phyloP scores from a whole-genome alignment of 1,140 invertebrate genomes.

The Lordiphosa stackelbergi region DNA sequence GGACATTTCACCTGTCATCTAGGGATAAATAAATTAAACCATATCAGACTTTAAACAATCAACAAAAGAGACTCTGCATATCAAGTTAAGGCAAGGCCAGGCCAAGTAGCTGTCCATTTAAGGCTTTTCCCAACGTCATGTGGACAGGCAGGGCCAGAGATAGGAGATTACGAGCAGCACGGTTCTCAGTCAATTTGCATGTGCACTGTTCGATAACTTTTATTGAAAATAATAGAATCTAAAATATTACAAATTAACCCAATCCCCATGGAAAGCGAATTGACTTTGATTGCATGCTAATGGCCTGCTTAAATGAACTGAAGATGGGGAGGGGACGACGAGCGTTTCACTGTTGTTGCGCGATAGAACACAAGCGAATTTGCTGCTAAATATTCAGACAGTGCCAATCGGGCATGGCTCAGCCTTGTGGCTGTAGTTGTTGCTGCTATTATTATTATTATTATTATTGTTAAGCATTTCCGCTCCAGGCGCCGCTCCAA shows the following conservation, averaged over 20 bases:
- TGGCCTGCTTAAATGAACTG: slow-evolving; percentile 52
- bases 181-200: too few species aligned
- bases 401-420: slow-evolving; percentile 19
- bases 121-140: too few species aligned
- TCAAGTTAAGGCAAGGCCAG: too few species aligned
- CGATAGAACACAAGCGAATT: slow-evolving; percentile 52
- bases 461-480: slow-evolving; percentile 48
- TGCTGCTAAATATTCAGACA: slow-evolving; percentile 53
- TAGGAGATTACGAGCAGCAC: too few species aligned
- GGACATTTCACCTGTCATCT: too few species aligned
- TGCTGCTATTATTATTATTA: slow-evolving; percentile 5
- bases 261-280: slow-evolving; percentile 27
- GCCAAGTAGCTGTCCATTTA: too few species aligned
- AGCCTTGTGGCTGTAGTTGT: slow-evolving; percentile 25
- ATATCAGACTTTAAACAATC: too few species aligned
- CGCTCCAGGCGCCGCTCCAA: slow-evolving; percentile 28
- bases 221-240: slow-evolving; percentile 9
- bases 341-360: slow-evolving; percentile 21
- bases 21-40: too few species aligned
- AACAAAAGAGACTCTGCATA: too few species aligned
- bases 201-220: too few species aligned
- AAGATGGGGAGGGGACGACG: background rate
- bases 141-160: too few species aligned
- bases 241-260: slow-evolving; percentile 4
- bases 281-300: slow-evolving; percentile 53